Conservation (phyloP, 37 sponge, comb jelly and placozoan species). For the Cliona cf. orientalis region DNA sequence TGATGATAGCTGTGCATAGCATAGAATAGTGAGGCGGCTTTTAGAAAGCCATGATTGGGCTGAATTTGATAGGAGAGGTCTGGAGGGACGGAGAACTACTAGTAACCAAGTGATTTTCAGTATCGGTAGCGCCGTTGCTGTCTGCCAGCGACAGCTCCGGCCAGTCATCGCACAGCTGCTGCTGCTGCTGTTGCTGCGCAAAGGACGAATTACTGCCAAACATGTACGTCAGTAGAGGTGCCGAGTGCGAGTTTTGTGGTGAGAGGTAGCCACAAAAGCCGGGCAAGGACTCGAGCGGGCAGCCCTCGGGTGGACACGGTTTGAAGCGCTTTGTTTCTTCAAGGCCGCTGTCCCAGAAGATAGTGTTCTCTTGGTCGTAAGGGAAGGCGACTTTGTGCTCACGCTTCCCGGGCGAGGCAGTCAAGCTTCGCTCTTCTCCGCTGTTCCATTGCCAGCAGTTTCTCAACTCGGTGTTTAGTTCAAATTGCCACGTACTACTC, state of each 20-base stretch:
- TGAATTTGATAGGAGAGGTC: slow-evolving; percentile 24
- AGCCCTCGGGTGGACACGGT: slow-evolving; percentile 17
- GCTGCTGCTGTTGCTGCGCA: not conserved
- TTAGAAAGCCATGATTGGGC: slow-evolving; percentile 55
- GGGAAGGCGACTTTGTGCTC: slow-evolving; percentile 53
- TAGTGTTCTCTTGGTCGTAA: slow-evolving; percentile 2
- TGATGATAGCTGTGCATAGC: slow-evolving; percentile 3
- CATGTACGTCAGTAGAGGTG: slow-evolving; percentile 68
- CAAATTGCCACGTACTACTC: slow-evolving; percentile 17
- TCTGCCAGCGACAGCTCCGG: not conserved
- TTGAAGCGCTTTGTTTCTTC: slow-evolving; percentile 63
- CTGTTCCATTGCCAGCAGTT: not conserved
- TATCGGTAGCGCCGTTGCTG: not conserved
- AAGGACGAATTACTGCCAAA: slow-evolving; percentile 21
- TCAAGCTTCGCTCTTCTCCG: not conserved
- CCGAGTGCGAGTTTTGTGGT: slow-evolving; percentile 36
- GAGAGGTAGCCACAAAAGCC: slow-evolving; percentile 38
- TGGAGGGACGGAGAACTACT: not conserved
- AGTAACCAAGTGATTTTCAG: slow-evolving; percentile 52
- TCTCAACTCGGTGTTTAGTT: slow-evolving; percentile 17
- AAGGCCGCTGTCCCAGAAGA: not conserved
- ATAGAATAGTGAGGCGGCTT: not conserved
- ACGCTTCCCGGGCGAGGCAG: slow-evolving; percentile 60
- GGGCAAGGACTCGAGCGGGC: slow-evolving; percentile 31
- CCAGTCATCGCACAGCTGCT: not conserved